Conservation (phyloP, 2,888 invertebrate species). For the Baccha elongata region DNA sequence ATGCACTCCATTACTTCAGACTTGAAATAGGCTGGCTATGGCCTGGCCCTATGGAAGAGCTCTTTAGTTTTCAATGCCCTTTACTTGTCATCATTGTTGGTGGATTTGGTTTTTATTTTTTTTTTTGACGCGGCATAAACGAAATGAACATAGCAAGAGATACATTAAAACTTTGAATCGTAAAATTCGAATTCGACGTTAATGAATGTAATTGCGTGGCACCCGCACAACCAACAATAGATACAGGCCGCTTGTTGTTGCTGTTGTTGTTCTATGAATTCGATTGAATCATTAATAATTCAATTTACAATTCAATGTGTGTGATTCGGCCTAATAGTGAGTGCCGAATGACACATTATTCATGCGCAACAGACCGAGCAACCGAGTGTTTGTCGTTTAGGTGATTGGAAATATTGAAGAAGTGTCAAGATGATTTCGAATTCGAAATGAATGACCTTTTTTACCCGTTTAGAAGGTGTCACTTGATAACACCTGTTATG, state of each 20-base stretch:
- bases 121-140: slow-evolving; percentile 22
- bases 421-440: slow-evolving; percentile 35
- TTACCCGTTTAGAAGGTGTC: slow-evolving; percentile 7
- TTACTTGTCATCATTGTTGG: slow-evolving; percentile 19
- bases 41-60: slow-evolving; percentile 41
- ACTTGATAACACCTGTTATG: slow-evolving; percentile 27
- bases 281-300: slow-evolving; percentile 72
- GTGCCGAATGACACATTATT: slow-evolving; percentile 53
- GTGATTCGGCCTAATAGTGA: slow-evolving; percentile 37
- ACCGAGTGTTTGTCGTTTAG: slow-evolving; percentile 6
- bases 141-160: slow-evolving; percentile 22
- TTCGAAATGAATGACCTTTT: slow-evolving; percentile 46
- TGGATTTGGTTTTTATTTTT: slow-evolving; percentile 9
- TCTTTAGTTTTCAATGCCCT: slow-evolving; percentile 43
- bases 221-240: slow-evolving; percentile 24
- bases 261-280: slow-evolving; percentile 51
- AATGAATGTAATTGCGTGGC: slow-evolving; percentile 71
- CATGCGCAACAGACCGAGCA: slow-evolving; percentile 36
- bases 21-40: slow-evolving; percentile 40
- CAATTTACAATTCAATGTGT: slow-evolving; percentile 54
- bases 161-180: slow-evolving; percentile 60
- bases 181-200: slow-evolving; percentile 69
- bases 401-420: slow-evolving; percentile 1
- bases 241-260: neutral
- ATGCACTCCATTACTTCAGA: slow-evolving; percentile 67